Evolutionary conservation across 2,113 vertebrate species (phyloP).

Genomic region (Pollimyrus isidori): DNA sequence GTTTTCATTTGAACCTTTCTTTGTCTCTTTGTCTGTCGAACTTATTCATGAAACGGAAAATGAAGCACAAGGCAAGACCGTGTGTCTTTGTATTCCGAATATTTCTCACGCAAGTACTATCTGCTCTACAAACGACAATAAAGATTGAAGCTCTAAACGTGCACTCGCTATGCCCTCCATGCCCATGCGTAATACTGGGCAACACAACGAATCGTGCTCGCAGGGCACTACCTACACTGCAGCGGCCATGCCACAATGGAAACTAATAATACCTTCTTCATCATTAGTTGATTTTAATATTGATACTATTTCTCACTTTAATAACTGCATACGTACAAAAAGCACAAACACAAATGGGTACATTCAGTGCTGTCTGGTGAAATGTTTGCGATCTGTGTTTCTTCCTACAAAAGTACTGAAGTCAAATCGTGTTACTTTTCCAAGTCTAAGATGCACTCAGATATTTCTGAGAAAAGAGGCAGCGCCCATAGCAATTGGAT

Average conservation of each 20-base stretch:
- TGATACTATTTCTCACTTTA: neutral
- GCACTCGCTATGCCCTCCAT: slow-evolving; percentile 64
- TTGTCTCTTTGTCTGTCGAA: neutral
- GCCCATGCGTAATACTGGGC: slow-evolving; percentile 71
- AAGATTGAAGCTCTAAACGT: slow-evolving; percentile 53
- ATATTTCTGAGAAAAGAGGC: slow-evolving; percentile 51
- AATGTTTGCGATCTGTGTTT: neutral
- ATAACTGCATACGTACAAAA: neutral
- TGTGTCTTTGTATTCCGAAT: neutral
- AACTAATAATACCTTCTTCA: neutral
- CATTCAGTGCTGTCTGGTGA: neutral
- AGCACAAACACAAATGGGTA: neutral
- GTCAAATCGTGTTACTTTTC: slow-evolving; percentile 19
- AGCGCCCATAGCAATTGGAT: slow-evolving; percentile 56
- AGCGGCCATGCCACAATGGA: neutral
- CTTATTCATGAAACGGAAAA: neutral
- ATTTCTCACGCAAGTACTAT: slow-evolving; percentile 64
- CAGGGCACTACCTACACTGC: neutral
- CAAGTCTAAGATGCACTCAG: slow-evolving; percentile 47
- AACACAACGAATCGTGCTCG: slow-evolving; percentile 69
- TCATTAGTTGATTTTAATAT: neutral
- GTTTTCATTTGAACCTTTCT: slow-evolving; percentile 4
- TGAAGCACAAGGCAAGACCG: neutral
- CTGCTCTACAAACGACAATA: slow-evolving; percentile 64
- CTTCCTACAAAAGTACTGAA: slow-evolving; percentile 14